A percentile compares a stretch with the other conserved stretches of the same genome.
phyloP scores from a whole-genome alignment of 53 echinoderm and acorn worm genomes.

The Patiria pectinifera region DNA sequence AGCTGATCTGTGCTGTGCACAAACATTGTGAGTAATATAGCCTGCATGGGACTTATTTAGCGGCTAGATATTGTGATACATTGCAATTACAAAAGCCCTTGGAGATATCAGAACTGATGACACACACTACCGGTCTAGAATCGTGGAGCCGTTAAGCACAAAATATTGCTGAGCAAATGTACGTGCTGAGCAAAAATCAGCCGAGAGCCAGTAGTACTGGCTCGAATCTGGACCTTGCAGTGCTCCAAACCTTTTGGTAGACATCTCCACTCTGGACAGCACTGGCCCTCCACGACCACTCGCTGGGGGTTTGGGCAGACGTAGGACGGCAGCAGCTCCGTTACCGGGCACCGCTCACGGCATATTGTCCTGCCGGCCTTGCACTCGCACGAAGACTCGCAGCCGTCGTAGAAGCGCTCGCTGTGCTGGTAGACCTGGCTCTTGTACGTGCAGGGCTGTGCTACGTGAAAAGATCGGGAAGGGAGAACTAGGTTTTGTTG shows the following conservation, averaged over 20 bases:
- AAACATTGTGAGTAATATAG: no score
- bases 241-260: conserved; percentile 78
- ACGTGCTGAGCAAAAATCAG: no score
- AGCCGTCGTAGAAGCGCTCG: conserved; percentile 85
- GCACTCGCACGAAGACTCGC: conserved; percentile 88
- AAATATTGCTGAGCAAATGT: no score
- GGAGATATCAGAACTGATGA: no score
- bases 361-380: conserved; percentile 86
- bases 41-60: no score
- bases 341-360: conserved; percentile 82
- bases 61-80: no score
- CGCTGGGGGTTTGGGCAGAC: conserved; percentile 88
- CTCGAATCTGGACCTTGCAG: background rate
- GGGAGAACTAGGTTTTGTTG: background rate
- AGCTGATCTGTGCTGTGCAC: no score
- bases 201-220: no score
- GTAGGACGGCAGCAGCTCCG: conserved; percentile 80
- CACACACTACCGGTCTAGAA: no score
- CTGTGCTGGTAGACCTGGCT: conserved; percentile 79
- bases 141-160: no score
- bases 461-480: conserved; percentile 59
- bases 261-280: conserved; percentile 93
- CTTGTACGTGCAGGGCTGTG: conserved; percentile 90
- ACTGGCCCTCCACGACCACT: conserved; percentile 82
- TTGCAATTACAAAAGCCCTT: no score